Conservation (phyloP, 2,113 vertebrate genomes). For the Pavo muticus region DNA sequence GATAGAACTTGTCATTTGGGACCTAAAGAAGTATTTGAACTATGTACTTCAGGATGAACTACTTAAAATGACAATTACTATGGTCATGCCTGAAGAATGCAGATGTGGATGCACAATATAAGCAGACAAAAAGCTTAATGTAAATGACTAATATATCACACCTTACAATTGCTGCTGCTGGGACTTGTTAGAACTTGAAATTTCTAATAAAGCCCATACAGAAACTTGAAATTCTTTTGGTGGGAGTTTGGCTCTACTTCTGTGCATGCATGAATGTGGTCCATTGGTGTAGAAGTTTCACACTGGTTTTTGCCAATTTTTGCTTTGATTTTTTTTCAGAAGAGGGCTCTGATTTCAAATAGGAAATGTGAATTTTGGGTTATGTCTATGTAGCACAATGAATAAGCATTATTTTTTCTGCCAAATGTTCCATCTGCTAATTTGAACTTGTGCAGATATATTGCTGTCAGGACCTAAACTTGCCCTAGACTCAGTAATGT, state of each 20-base stretch:
- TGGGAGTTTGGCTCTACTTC: not conserved
- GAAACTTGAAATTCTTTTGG: not conserved
- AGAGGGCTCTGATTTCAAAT: not conserved
- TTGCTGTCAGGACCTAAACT: not conserved
- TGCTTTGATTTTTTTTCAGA: not conserved
- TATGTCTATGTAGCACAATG: not conserved
- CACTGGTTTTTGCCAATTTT: not conserved
- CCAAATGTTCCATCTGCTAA: not conserved
- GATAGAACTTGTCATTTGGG: not conserved
- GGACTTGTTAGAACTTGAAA: not conserved
- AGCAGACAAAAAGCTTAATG: not conserved
- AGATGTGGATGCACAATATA: not conserved
- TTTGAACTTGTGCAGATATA: not conserved
- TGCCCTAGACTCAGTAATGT: not conserved
- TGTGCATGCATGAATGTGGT: not conserved
- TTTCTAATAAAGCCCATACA: not conserved
- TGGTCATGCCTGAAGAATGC: not conserved
- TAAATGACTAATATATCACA: not conserved
- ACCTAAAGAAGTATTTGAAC: not conserved
- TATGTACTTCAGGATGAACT: not conserved
- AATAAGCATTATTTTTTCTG: not conserved
- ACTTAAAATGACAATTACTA: not conserved
- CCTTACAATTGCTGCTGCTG: not conserved
- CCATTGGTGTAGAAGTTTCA: not conserved
- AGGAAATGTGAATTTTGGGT: not conserved